Evolutionary conservation across 2,888 invertebrate genomes (phyloP), one percentile per base, ranked within the genome.

Genomic region (Geotrupes spiniger): DNA sequence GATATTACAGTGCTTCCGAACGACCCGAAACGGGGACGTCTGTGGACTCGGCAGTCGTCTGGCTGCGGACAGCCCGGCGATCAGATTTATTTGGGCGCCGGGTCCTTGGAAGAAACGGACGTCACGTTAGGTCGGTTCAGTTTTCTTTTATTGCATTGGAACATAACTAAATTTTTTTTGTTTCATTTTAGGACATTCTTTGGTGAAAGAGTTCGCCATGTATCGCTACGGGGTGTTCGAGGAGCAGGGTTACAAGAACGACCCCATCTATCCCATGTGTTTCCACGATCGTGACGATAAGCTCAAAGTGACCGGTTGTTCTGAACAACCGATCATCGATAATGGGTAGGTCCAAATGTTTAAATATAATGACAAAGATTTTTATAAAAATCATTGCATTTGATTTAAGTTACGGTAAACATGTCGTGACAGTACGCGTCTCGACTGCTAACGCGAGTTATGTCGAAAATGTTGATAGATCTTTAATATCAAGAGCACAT

Each of bases 151-250:
- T n/a, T n/a, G n/a, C n/a, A n/a, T 26, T 29, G 42, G 31, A 17
- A n/a, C 8, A 11, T 12, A 25, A 31, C 28, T 2, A 14, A 14
- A 17, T 29, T 26, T 45, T 6, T n/a, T 28, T 28, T 27, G 9
- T 11, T 12, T 41, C 2, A 10, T 51, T 58, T 17, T 43, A 66
- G 69, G 65, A 26, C 74, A 78, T 42, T 68, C 76, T 8, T 61
- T 84, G 26, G 75, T 82, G 1, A 78, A 79, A 58, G 80, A 84
- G 60, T 84, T 83, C 76, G 79, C 81, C 2, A 83, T 81, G 70
- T 82, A 81, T 61, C 77, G 84, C 1, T 85, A 83, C 70, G 85
- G 85, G 2, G 78, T 84, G 2, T 85, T 83, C 65, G 83, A 84
- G 58, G 84, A 84, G 65, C 77, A 78, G 50, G 83, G 83, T 1